Evolutionary conservation across 23 tunicate species (phyloP), one percentile per base, ranked within the genome.

Genomic region (Oikopleura dioica): DNA sequence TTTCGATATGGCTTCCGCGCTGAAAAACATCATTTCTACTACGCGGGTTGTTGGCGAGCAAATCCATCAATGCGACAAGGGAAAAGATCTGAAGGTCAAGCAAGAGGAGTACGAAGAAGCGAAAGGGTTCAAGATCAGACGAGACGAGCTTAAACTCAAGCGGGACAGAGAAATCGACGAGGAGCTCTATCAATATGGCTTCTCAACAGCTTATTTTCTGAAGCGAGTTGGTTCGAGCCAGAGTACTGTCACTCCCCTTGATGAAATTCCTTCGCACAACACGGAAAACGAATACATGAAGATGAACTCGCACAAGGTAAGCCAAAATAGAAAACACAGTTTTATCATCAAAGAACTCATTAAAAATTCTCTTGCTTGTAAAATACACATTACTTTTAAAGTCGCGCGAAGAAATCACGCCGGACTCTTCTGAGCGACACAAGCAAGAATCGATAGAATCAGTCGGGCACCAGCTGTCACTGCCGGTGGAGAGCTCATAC

Each of bases 71-170:
- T 63, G 72, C 33, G 72, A 63, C 72, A 5, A 63, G 29, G 72
- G 72, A 23, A 63, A 63, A 28, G 30, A 23, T 23, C 72, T 63
- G 32, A 63, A 63, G 26, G 72, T 63, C 4, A 63, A 63, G 33
- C 72, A 63, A 63, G 72, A 63, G 26, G 5, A 63, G 72, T 63
- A 63, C 72, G 72, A 63, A 28, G 72, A 63, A 63, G 72, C 72
- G 5, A 63, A 63, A 28, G 72, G 72, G 33, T 63, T 63, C 26
- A 63, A 63, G 26, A 63, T 63, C 72, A 23, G 72, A 31, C 72
- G 72, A 4, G 72, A 63, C 33, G 72, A 63, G 16, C 30, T 63
- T 63, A 24, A 28, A 31, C 72, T 63, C 29, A 63, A 63, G 33
- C 72, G 72, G 33, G 72, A 63, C 33, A 23, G 72, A 4, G 72